Evolutionary conservation across 2,797 vertebrate species (phyloP).

Genomic region (Clamator glandarius): DNA sequence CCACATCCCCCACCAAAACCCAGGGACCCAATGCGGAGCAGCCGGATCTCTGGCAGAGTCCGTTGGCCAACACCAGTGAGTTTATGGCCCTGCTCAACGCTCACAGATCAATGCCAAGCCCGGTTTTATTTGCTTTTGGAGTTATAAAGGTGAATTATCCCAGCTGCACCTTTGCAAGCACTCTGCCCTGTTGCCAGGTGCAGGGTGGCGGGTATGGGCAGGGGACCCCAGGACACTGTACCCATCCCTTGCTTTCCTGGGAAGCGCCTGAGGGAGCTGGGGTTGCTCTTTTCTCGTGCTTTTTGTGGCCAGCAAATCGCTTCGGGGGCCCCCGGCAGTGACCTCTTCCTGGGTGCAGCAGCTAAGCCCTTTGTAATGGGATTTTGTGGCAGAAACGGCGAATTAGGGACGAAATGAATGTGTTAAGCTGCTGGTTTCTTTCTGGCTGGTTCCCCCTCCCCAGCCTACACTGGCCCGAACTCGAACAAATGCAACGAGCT

Average conservation of each 20-base stretch:
- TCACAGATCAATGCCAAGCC: background rate
- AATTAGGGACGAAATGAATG: slow-evolving; percentile 73
- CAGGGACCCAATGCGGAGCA: background rate
- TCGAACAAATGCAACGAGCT: slow-evolving; percentile 36
- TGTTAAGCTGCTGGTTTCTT: slow-evolving; percentile 68
- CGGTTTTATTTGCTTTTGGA: slow-evolving; percentile 1
- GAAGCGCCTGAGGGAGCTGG: background rate
- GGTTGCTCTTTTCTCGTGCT: slow-evolving; percentile 71
- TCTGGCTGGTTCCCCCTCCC: slow-evolving; percentile 55
- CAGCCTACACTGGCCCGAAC: background rate
- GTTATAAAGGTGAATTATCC: slow-evolving; percentile 44
- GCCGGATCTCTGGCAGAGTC: background rate
- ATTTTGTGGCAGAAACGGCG: slow-evolving; percentile 76
- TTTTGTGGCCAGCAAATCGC: slow-evolving; percentile 60
- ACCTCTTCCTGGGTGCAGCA: slow-evolving; percentile 62
- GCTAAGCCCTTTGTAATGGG: slow-evolving; percentile 74
- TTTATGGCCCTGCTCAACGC: slow-evolving; percentile 23
- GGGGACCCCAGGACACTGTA: background rate
- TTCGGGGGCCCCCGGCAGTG: slow-evolving; percentile 22
- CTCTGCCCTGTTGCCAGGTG: slow-evolving; percentile 2
- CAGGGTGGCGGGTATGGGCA: background rate
- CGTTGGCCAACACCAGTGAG: background rate
- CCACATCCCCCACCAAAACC: background rate
- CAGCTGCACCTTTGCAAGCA: slow-evolving; percentile 19
- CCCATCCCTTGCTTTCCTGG: background rate